These are phyloP conservation scores for Hydrotaea diabolus DNA, from an alignment of 2,888 invertebrate genomes.

Conservation along the genomic window DNA sequence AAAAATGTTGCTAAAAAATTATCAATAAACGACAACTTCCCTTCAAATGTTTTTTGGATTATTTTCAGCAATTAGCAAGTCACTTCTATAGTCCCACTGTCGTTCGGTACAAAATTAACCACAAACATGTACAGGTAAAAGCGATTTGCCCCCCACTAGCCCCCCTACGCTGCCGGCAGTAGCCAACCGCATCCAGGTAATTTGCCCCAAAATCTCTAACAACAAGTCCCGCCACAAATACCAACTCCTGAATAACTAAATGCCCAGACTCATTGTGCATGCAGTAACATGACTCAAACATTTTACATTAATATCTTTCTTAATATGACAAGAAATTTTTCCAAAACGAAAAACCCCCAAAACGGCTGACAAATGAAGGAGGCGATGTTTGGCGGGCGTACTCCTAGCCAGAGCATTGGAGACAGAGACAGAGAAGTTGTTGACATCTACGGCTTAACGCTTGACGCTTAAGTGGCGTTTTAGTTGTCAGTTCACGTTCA, in stretches of 20 bases:
- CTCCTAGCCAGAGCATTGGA: too few species aligned
- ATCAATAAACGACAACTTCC: too few species aligned
- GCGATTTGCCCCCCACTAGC: constrained; percentile 8
- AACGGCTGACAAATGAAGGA: neutral
- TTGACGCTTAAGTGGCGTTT: constrained; percentile 43
- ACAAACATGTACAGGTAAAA: neutral
- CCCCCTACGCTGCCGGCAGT: neutral
- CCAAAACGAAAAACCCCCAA: constrained; percentile 15
- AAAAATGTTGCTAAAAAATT: too few species aligned
- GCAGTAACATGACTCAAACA: constrained; percentile 8
- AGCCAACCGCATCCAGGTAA: neutral
- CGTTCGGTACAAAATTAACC: neutral
- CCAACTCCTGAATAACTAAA: too few species aligned
- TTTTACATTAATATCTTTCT: constrained; percentile 12
- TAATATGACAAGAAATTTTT: constrained; percentile 29
- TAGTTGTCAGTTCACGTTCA: constrained; percentile 39
- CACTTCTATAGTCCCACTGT: too few species aligned
- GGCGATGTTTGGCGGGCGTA: neutral
- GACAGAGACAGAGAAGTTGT: constrained; percentile 24
- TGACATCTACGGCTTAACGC: constrained; percentile 44
- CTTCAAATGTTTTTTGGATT: too few species aligned
- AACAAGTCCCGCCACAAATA: too few species aligned
- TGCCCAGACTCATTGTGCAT: constrained; percentile 3
- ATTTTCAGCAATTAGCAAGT: too few species aligned
- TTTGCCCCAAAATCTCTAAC: neutral